Base-by-base conservation (phyloP, 2,797 vertebrate species). In the Sarcoramphus papa region DNA sequence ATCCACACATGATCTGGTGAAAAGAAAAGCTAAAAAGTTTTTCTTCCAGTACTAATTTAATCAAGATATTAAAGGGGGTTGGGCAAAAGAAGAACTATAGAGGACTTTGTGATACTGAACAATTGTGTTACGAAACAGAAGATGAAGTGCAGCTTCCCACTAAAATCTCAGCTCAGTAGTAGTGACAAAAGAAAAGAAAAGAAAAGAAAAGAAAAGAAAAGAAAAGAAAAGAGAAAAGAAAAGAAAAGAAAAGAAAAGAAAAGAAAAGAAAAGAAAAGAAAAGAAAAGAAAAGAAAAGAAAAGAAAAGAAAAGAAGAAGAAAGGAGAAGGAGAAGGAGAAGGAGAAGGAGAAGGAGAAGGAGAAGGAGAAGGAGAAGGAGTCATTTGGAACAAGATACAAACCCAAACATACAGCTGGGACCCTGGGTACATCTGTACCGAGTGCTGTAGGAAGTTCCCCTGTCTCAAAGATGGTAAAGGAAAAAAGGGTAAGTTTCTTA, bases 281-380 rank as follows among this genome's bases (percentile, higher is more conserved):
- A 33, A 35, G 8, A 67, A 12, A 30, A 14, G 7, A 15, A 27
- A 37, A 37, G 37, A 37, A 11, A 37, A 37, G 41, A 4, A 23
- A 14, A 8, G 37, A 25, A 5, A 25, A 31, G 12, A 33, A 13
- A 21, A 24, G 23, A 50, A 8, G 40, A 33, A 35, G 8, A 67
- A 12, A 59, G 20, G 5, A 72, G 10, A 4, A 47, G 14, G 3
- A 45, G 31, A 5, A 37, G 28, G 7, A 41, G 30, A 21, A 37
- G 45, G 4, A 43, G 40, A 5, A 69, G 57, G 6, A 35, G 31
- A 1, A 41, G 12, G 8, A 73, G 19, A 23, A 14, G 40, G 1
- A 43, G 25, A 5, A 79, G 24, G 2, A 53, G 27, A 4, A 24
- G 25, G 2, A 18, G 10, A 2, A 33, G 30, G 1, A 31, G 28